Base-by-base conservation (phyloP, 2,797 vertebrate species). In the Helostoma temminkii region DNA sequence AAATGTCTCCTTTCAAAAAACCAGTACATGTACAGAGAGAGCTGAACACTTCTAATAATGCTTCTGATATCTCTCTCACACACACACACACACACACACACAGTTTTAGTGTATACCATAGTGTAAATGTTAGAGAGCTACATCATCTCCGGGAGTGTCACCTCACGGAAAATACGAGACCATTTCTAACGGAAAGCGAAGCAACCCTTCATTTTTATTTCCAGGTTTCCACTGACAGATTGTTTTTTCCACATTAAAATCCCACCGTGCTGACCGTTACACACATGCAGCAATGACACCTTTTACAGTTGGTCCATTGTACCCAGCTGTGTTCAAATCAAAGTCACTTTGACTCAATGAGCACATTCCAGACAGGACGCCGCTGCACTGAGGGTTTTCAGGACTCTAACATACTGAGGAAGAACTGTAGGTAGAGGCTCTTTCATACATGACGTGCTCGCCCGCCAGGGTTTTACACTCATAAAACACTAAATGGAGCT, bases 261-360 rank as follows among this genome's bases (percentile, higher is more conserved):
- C 64, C 69, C 62, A 57, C 10, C 34, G 65, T 68, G 68, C 57
- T 15, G 77, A 80, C 67, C 21, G 52, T 80, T 85, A 64, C 52
- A 75, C 69, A 56, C 55, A 49, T 61, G 71, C 56, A 68, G 83
- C 75, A 82, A 72, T 69, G 86, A 87, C 86, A 89, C 89, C 88
- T 91, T 86, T 79, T 85, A 92, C 89, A 92, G 88, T 91, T 50
- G 70, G 65, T 24, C 74, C 85, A 88, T 88, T 91, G 90, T 90
- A 67, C 78, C 82, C 62, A 72, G 74, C 82, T 74, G 82, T 74
- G 71, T 83, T 85, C 74, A 10, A 86, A 85, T 89, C 83, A 88
- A 87, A 89, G 82, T 84, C 68, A 76, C 48, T 75, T 26, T 70
- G 70, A 62, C 72, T 81, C 61, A 84, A 75, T 76, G 81, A 82